Conservation (phyloP, 1,140 invertebrate species). For the Carcinoscorpius rotundicauda region DNA sequence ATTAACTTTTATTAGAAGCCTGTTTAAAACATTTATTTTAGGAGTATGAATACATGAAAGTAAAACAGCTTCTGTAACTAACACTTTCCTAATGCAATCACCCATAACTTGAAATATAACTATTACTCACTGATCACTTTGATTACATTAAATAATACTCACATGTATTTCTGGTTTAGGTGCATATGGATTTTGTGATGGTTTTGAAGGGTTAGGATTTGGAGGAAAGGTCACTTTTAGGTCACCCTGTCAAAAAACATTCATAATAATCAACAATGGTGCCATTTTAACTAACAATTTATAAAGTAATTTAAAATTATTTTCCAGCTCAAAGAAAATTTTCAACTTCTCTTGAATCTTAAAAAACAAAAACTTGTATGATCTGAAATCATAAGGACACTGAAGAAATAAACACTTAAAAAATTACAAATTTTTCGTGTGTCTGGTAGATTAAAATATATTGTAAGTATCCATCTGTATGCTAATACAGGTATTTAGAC, state of each 20-base stretch:
- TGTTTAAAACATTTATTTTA: too few species aligned
- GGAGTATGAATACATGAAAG: too few species aligned
- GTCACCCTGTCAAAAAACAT: constrained; percentile 10
- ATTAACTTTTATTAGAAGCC: too few species aligned
- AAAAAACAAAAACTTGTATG: background rate
- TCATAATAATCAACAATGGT: background rate
- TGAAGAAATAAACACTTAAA: too few species aligned
- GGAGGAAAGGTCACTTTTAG: constrained; percentile 12
- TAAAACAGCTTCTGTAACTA: too few species aligned
- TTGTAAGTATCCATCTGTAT: too few species aligned
- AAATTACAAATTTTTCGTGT: too few species aligned
- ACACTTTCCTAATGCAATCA: too few species aligned
- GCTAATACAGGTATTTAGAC: too few species aligned
- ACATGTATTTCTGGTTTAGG: constrained; percentile 74
- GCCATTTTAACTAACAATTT: background rate
- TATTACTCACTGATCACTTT: background rate
- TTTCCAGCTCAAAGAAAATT: background rate
- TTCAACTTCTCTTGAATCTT: background rate
- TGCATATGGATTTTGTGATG: constrained; percentile 35
- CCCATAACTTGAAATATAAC: background rate
- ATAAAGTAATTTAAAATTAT: background rate
- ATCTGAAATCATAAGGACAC: too few species aligned
- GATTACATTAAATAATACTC: constrained; percentile 13
- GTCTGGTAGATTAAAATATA: too few species aligned
- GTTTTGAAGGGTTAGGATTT: constrained; percentile 1